Base-by-base conservation (phyloP, 2,797 vertebrate species). In the Sternarchorhynchus goeldii region DNA sequence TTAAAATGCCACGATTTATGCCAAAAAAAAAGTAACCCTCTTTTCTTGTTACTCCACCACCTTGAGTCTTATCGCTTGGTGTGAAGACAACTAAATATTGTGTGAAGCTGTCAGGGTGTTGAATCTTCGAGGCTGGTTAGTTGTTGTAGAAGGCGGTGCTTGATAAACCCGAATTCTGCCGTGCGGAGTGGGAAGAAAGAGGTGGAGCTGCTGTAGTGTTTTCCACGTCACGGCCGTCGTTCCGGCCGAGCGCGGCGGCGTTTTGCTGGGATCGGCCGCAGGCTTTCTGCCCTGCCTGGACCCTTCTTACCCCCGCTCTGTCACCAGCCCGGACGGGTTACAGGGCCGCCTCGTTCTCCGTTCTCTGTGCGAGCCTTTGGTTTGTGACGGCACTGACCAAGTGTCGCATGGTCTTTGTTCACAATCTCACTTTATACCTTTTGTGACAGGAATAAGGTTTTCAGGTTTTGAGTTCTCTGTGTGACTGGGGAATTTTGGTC, bases 91-190 rank as follows among this genome's bases (percentile, higher is more conserved):
- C n/a, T 67, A 25, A 20, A 67, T 39, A 45, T 17, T 45, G 39
- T 16, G 12, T 21, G 39, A 67, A 41, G 36, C 20, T 67, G 65
- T 45, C n/a, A 21, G 29, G 55, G 31, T 66, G 50, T 29, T 64
- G 59, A 50, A 50, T 34, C 31, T 56, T 25, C 31, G 8, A 39
- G 29, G 39, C 20, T 25, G 65, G 66, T 14, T 25, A 58, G 66
- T 14, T 71, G 78, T 58, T 75, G 63, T 59, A 65, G 55, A 18
- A 68, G 16, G 56, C 76, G 1, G 12, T 34, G 5, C 34, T 82
- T 25, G 25, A 25, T 78, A 39, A 50, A 50, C 45, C 34, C 6
- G 41, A 39, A 58, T 18, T 25, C 8, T 1, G 2, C 63, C 70
- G 29, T 63, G 67, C 31, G 14, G 53, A 25, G 58, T 63, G 18